phyloP scores from a whole-genome alignment of 2,797 vertebrate species.

The Crypturellus tataupa region DNA sequence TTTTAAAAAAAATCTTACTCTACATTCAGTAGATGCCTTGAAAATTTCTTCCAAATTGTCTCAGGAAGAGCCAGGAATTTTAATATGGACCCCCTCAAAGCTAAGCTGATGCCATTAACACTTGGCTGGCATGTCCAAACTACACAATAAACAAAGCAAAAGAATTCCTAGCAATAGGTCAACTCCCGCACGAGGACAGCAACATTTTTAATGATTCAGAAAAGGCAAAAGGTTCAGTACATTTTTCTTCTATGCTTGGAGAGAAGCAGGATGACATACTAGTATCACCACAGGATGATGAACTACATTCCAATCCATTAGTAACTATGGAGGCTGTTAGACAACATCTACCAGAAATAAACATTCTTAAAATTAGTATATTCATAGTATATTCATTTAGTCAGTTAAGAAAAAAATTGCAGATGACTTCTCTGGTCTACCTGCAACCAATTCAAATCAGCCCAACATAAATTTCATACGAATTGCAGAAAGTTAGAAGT shows the following conservation, averaged over 20 bases:
- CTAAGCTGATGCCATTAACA: not conserved
- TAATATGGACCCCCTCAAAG: not conserved
- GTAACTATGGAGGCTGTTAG: constrained; percentile 19
- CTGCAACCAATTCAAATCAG: not conserved
- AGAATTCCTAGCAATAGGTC: not conserved
- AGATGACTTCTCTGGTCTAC: not conserved
- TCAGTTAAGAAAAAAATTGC: not conserved
- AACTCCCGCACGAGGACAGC: not conserved
- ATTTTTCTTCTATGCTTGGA: not conserved
- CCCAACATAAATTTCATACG: not conserved
- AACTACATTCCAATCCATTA: not conserved
- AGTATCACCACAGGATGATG: not conserved
- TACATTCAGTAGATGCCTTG: not conserved
- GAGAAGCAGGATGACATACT: not conserved
- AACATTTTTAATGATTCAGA: not conserved
- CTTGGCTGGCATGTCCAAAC: not conserved
- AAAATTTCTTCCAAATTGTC: not conserved
- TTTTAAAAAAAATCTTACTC: not conserved
- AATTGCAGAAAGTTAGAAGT: not conserved
- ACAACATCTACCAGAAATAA: not conserved
- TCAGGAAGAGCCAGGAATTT: not conserved
- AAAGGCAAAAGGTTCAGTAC: not conserved
- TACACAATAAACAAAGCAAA: not conserved
- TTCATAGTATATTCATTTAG: not conserved
- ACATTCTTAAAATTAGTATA: not conserved